phyloP scores from a whole-genome alignment of 2,888 invertebrate genomes.

The Caprella mutica region DNA sequence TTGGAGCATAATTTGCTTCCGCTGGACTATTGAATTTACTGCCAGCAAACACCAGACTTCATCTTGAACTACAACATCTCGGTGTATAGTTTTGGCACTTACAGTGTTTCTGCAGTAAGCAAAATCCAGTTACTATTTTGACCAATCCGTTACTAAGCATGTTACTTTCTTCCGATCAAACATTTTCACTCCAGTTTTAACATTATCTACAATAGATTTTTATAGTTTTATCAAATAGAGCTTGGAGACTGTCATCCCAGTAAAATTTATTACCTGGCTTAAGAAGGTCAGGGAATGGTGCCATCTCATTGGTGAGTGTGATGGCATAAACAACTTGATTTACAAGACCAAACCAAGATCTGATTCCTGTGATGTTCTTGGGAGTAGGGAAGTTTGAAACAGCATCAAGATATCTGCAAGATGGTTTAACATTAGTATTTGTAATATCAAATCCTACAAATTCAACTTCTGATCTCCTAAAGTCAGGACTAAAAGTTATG shows the following conservation, averaged over 20 bases:
- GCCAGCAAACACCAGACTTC: no score
- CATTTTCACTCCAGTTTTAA: background rate
- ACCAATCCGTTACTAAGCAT: slow-evolving; percentile 5
- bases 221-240: background rate
- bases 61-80: background rate
- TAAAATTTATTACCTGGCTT: background rate
- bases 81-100: slow-evolving; percentile 1
- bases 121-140: background rate
- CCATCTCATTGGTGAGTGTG: background rate
- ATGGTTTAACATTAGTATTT: background rate
- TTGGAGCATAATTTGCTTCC: slow-evolving; percentile 12
- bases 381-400: no score
- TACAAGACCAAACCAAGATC: background rate
- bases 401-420: background rate
- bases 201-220: background rate
- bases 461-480: background rate
- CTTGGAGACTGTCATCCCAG: background rate
- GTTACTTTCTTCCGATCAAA: background rate
- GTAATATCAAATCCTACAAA: background rate
- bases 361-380: background rate
- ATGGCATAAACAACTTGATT: background rate
- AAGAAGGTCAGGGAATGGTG: background rate
- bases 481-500: no score
- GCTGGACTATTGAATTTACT: slow-evolving; percentile 7
- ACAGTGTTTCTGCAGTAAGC: slow-evolving; percentile 7